Percentiles rank a stretch among this genome's conserved stretches.
These are phyloP conservation scores for Bombus confusus DNA, from an alignment of 1,140 invertebrate genomes.

Conservation along the genomic window DNA sequence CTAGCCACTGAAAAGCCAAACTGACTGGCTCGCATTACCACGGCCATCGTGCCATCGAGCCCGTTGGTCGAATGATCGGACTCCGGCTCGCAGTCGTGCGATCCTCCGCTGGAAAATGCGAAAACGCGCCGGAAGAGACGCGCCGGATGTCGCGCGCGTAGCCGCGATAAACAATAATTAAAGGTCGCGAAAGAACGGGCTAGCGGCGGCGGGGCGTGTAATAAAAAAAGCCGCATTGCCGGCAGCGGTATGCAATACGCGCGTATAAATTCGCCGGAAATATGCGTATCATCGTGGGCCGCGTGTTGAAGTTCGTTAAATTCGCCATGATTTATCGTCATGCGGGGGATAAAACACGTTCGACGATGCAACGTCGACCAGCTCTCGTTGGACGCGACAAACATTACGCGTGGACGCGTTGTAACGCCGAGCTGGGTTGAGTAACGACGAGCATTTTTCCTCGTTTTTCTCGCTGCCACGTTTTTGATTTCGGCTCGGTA, in stretches of 20 bases:
- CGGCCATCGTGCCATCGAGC: not conserved
- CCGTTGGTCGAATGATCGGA: slow-evolving; percentile 48
- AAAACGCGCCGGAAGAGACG: not conserved
- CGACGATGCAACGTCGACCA: slow-evolving; percentile 49
- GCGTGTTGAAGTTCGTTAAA: slow-evolving; percentile 62
- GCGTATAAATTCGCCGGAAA: slow-evolving; percentile 56
- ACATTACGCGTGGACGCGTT: slow-evolving; percentile 39
- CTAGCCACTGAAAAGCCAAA: not conserved
- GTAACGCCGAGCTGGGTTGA: slow-evolving; percentile 7
- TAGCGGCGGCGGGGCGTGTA: not conserved
- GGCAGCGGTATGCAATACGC: slow-evolving; percentile 16
- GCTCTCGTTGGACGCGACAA: slow-evolving; percentile 36
- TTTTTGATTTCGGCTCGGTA: not conserved
- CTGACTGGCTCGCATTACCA: not conserved
- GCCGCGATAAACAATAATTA: slow-evolving; percentile 65
- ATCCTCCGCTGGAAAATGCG: not conserved
- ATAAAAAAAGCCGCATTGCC: slow-evolving; percentile 20
- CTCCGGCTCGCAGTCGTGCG: not conserved
- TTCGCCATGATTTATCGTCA: slow-evolving; percentile 59
- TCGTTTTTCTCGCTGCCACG: not conserved
- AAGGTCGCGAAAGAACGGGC: slow-evolving; percentile 22
- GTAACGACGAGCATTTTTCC: slow-evolving; percentile 38
- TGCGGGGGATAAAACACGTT: slow-evolving; percentile 63
- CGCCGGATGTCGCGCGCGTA: slow-evolving; percentile 4
- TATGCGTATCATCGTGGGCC: slow-evolving; percentile 61